Percentiles rank a stretch among this genome's conserved stretches.
These are phyloP conservation scores for Sthenelais limicola DNA, from an alignment of 2,888 invertebrate species.

Conservation along the genomic window DNA sequence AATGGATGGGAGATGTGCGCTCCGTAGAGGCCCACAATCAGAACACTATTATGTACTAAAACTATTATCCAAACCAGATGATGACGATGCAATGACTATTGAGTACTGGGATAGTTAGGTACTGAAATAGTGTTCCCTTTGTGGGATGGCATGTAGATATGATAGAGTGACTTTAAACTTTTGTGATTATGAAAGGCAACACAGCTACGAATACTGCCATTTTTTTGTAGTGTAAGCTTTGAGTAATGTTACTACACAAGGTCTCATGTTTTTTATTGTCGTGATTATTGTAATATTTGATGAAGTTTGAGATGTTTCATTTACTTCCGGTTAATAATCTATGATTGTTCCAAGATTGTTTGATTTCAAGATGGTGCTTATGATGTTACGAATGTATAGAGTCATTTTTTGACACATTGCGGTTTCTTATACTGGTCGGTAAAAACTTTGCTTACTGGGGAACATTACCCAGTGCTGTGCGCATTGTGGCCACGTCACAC, in stretches of 20 bases:
- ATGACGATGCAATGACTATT: no score
- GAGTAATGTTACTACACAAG: no score
- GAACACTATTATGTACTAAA: no score
- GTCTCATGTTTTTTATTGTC: slow-evolving; percentile 29
- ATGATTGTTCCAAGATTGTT: slow-evolving; percentile 2
- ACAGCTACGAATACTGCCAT: slow-evolving; percentile 30
- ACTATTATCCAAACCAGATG: no score
- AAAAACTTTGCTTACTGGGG: slow-evolving; percentile 1
- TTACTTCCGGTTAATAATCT: neutral
- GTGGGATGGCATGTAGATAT: no score
- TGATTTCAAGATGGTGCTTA: slow-evolving; percentile 42
- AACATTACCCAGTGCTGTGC: slow-evolving; percentile 6
- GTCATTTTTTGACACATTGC: slow-evolving; percentile 13
- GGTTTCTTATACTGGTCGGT: slow-evolving; percentile 12
- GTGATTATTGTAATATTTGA: neutral
- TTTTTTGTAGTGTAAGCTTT: slow-evolving; percentile 30
- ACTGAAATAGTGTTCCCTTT: no score
- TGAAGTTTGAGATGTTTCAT: slow-evolving; percentile 22
- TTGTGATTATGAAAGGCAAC: slow-evolving; percentile 27
- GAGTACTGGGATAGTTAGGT: slow-evolving; percentile 13
- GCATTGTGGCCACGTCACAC: slow-evolving; percentile 11
- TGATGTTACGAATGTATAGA: slow-evolving; percentile 28
- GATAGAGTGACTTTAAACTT: no score
- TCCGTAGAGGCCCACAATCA: no score
- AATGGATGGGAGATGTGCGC: no score